phyloP scores from a whole-genome alignment of 2,888 invertebrate species.

The Lacanobia oleracea region DNA sequence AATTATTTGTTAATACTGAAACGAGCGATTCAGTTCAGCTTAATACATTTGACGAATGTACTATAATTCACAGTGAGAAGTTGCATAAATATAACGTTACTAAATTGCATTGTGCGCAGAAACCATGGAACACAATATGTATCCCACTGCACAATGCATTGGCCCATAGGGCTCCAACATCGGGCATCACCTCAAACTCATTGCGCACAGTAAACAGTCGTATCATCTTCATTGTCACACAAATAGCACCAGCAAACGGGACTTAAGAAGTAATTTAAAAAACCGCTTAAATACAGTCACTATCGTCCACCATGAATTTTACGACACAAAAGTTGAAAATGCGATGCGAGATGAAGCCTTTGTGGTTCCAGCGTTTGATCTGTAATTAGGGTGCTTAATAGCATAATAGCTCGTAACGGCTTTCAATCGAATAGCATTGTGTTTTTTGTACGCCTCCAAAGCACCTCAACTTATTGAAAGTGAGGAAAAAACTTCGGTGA shows the following conservation, averaged over 20 bases:
- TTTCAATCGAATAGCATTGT: slow-evolving; percentile 84
- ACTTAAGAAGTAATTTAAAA: slow-evolving; percentile 79
- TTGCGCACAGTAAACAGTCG: slow-evolving; percentile 37
- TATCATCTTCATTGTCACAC: slow-evolving; percentile 27
- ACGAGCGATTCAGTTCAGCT: too few relatives aligned
- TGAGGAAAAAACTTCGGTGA: slow-evolving; percentile 74
- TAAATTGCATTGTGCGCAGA: background rate
- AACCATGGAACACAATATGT: background rate
- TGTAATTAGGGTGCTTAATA: slow-evolving; percentile 88
- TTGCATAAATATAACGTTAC: too few relatives aligned
- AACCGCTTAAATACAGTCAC: slow-evolving; percentile 79
- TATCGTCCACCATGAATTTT: slow-evolving; percentile 80
- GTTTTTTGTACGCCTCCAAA: slow-evolving; percentile 76
- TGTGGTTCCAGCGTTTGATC: slow-evolving; percentile 88
- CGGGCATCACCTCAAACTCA: slow-evolving; percentile 2
- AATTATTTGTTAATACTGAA: too few relatives aligned
- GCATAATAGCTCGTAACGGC: slow-evolving; percentile 86
- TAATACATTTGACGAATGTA: too few relatives aligned
- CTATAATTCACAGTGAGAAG: too few relatives aligned
- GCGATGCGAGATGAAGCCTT: slow-evolving; percentile 82
- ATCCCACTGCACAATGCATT: background rate
- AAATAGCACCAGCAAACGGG: slow-evolving; percentile 67
- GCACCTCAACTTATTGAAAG: slow-evolving; percentile 74
- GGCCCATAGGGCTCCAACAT: too few relatives aligned
- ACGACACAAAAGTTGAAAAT: slow-evolving; percentile 85